phyloP scores from a whole-genome alignment of 1,140 invertebrate species.

The Drosophila tsacasi region DNA sequence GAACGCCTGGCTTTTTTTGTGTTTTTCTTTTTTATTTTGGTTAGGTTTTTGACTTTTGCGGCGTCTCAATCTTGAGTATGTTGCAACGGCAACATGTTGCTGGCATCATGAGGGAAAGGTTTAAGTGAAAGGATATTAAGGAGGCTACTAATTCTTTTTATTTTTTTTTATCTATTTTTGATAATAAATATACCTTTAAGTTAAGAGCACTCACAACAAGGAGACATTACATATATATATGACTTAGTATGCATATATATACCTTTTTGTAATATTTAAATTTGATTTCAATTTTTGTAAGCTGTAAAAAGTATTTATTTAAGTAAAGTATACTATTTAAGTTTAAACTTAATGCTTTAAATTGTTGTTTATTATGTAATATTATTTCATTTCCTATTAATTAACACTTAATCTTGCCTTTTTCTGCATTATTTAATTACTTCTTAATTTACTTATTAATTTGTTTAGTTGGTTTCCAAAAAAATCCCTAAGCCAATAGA shows the following conservation, averaged over 20 bases:
- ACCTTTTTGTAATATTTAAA: too few species aligned
- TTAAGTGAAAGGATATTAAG: neutral
- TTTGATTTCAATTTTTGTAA: too few species aligned
- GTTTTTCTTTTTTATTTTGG: constrained; percentile 9
- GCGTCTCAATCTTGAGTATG: constrained; percentile 4
- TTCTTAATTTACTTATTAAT: neutral
- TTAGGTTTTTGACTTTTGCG: constrained; percentile 22
- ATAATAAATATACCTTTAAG: neutral
- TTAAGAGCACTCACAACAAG: neutral
- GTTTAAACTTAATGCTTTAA: too few species aligned
- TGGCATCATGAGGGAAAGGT: neutral
- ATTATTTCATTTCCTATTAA: too few species aligned
- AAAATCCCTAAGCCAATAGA: too few species aligned
- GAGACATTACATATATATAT: too few species aligned
- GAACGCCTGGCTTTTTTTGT: constrained; percentile 38
- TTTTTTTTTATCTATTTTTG: neutral
- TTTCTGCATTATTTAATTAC: neutral
- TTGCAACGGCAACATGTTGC: constrained; percentile 36
- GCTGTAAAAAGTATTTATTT: too few species aligned
- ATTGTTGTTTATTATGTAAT: too few species aligned
- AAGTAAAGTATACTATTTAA: too few species aligned
- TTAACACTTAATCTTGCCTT: too few species aligned
- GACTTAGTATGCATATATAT: too few species aligned
- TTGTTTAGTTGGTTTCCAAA: neutral
- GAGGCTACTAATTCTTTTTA: neutral